These are phyloP conservation scores for Ceratosolen fusciceps DNA, from an alignment of 1,140 invertebrate genomes.

Conservation along the genomic window DNA sequence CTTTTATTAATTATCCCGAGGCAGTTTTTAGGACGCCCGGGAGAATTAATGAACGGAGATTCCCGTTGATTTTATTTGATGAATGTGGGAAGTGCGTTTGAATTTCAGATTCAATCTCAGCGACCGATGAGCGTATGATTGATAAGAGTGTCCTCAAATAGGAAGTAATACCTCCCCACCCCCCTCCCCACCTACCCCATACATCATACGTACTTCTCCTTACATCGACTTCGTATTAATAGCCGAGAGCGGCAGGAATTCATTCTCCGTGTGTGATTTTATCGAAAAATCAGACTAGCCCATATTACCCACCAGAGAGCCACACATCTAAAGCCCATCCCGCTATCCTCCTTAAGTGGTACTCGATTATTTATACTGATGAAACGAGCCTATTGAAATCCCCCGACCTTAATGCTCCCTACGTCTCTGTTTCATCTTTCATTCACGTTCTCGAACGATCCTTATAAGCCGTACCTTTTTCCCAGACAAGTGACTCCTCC, in stretches of 20 bases:
- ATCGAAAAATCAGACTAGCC: neutral
- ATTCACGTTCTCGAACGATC: too few relatives aligned
- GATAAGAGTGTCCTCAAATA: slow-evolving; percentile 19
- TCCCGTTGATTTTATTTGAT: slow-evolving; percentile 16
- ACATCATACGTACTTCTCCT: slow-evolving; percentile 6
- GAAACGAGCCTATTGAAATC: too few relatives aligned
- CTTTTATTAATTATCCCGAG: neutral
- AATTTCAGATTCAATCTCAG: slow-evolving; percentile 2
- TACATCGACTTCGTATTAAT: neutral
- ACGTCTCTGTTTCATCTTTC: too few relatives aligned
- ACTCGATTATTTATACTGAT: too few relatives aligned
- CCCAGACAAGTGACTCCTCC: too few relatives aligned
- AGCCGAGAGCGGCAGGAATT: neutral
- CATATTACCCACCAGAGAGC: neutral
- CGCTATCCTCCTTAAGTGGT: neutral
- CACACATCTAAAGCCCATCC: neutral
- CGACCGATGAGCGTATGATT: neutral
- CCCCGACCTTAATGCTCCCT: too few relatives aligned
- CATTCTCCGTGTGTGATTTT: neutral
- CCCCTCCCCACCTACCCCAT: neutral
- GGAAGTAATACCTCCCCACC: neutral
- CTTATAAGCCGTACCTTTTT: too few relatives aligned
- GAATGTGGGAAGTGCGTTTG: slow-evolving; percentile 8
- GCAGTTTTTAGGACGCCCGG: neutral
- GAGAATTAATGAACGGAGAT: slow-evolving; percentile 14